phyloP scores from a whole-genome alignment of 2,113 vertebrate species.

The Notiomystis cincta region DNA sequence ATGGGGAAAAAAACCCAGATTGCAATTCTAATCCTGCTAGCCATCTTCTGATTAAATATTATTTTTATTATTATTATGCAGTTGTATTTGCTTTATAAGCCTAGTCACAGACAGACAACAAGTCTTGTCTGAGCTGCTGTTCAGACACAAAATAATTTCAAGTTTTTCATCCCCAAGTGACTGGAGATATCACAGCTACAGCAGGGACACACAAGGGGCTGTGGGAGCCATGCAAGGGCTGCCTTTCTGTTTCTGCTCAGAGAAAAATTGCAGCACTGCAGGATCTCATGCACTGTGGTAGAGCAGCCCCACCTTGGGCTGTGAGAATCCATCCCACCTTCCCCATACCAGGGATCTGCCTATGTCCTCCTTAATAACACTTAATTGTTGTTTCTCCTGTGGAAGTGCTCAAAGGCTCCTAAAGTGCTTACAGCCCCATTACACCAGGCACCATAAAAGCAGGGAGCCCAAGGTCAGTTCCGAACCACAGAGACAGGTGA shows the following conservation, averaged over 20 bases:
- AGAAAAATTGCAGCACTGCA: neutral
- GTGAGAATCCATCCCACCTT: neutral
- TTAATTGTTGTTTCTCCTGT: neutral
- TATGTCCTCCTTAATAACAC: neutral
- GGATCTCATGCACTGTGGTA: neutral
- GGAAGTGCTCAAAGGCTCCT: neutral
- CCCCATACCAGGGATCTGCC: neutral
- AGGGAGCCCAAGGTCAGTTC: neutral
- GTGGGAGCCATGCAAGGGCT: neutral
- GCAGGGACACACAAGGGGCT: neutral
- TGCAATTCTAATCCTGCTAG: neutral
- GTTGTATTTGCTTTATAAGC: neutral
- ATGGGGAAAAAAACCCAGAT: fast-evolving
- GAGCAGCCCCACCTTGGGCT: neutral
- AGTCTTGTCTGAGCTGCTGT: neutral
- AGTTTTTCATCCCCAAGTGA: neutral
- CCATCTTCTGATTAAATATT: neutral
- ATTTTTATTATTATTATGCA: neutral
- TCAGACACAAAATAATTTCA: neutral
- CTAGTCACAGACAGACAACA: neutral
- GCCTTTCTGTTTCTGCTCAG: neutral
- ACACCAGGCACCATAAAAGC: neutral
- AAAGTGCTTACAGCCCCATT: neutral
- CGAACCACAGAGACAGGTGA: neutral
- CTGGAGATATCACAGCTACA: neutral